phyloP scores from a whole-genome alignment of 2,797 vertebrate genomes.

The Tolypeutes matacus region DNA sequence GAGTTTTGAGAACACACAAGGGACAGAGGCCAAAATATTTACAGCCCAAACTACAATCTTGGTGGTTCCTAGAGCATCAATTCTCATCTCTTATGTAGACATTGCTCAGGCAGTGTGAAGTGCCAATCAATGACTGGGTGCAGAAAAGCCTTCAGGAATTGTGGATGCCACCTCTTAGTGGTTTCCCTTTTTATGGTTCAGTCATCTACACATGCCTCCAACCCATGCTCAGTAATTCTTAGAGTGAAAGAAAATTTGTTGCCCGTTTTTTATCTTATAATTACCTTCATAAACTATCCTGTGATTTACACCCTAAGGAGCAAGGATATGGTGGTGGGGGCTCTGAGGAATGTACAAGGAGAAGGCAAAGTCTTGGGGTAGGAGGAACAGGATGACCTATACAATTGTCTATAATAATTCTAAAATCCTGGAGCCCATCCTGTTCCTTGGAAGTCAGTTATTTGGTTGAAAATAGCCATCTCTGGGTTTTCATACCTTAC shows the following conservation, averaged over 20 bases:
- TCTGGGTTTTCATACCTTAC: background rate
- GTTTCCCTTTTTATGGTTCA: constrained; percentile 20
- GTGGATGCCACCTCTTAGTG: constrained; percentile 56
- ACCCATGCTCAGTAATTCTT: too few relatives aligned
- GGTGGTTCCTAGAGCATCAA: constrained; percentile 55
- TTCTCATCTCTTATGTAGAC: constrained; percentile 67
- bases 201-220: too few relatives aligned
- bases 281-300: constrained; percentile 38
- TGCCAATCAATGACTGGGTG: constrained; percentile 60
- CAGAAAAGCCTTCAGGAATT: constrained; percentile 70
- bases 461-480: background rate
- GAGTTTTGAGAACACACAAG: constrained; percentile 33
- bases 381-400: too few relatives aligned
- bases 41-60: constrained; percentile 44
- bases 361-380: background rate
- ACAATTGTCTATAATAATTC: background rate
- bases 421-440: background rate
- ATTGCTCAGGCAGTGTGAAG: constrained; percentile 61
- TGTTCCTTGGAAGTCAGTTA: background rate
- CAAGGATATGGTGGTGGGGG: too few relatives aligned
- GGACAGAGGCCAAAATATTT: constrained; percentile 66
- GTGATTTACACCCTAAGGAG: constrained; percentile 58
- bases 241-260: too few relatives aligned
- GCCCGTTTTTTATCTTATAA: constrained; percentile 38
- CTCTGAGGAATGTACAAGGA: too few relatives aligned